Evolutionary conservation across 1,140 invertebrate species (phyloP).

Genomic region (Drosophila sucinea): DNA sequence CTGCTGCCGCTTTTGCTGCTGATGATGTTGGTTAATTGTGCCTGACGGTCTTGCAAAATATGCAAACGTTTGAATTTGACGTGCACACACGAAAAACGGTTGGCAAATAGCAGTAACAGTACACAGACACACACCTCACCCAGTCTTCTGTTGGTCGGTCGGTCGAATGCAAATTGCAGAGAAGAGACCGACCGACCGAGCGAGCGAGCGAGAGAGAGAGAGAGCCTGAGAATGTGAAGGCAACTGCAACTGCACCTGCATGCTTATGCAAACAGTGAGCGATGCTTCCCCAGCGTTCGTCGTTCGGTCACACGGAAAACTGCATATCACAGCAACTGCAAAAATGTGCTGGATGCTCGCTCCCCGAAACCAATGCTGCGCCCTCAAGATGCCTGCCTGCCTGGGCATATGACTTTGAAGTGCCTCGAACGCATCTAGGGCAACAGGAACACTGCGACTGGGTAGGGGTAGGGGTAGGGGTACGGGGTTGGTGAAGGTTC

Average conservation of each 20-base stretch:
- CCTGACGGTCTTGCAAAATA: conserved; percentile 78
- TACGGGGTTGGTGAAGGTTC: conserved; percentile 35
- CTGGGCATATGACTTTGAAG: conserved; percentile 70
- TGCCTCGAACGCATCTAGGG: conserved; percentile 72
- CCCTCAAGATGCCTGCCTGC: conserved; percentile 60
- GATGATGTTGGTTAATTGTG: conserved; percentile 78
- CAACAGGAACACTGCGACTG: conserved; percentile 35
- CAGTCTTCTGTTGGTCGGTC: not conserved
- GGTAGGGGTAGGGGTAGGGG: conserved; percentile 14
- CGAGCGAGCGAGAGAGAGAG: no score
- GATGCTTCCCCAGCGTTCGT: conserved; percentile 40
- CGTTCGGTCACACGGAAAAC: conserved; percentile 46
- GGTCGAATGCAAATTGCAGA: conserved; percentile 65
- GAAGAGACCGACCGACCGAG: not conserved
- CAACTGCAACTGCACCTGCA: conserved; percentile 68
- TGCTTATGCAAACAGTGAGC: conserved; percentile 65
- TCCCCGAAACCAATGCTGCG: conserved; percentile 28
- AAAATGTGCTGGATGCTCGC: not conserved
- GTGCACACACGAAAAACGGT: conserved; percentile 79
- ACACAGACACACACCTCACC: conserved; percentile 44
- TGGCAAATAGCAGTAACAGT: conserved; percentile 66
- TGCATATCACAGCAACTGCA: conserved; percentile 69
- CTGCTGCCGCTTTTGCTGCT: conserved; percentile 28
- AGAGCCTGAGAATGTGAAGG: not conserved
- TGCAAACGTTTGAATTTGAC: conserved; percentile 80